A percentile compares a stretch with the other conserved stretches of the same genome.
Evolutionary conservation across 1,140 invertebrate genomes (phyloP).

Genomic region (Lepidurus arcticus): DNA sequence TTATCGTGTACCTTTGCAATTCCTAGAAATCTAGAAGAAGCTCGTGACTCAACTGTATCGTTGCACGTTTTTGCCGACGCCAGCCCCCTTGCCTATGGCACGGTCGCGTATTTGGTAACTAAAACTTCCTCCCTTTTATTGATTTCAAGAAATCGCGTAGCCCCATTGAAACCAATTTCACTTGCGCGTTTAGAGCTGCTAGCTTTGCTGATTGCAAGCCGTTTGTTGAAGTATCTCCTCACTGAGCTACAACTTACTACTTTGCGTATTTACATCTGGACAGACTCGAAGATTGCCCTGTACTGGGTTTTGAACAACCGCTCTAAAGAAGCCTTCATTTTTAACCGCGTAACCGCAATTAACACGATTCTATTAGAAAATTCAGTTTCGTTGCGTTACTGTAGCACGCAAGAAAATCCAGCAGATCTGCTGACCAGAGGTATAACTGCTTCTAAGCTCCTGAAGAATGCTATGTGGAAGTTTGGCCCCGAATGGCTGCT

Average conservation of each 20-base stretch:
- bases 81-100: background rate
- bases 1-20: background rate
- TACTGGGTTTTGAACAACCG: background rate
- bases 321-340: background rate
- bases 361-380: background rate
- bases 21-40: background rate
- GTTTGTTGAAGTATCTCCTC: background rate
- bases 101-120: background rate
- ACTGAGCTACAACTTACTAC: background rate
- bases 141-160: background rate
- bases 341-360: background rate
- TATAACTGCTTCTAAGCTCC: background rate
- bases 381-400: background rate
- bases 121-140: background rate
- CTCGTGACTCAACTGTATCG: background rate
- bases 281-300: background rate
- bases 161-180: background rate
- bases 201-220: background rate
- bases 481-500: background rate
- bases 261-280: background rate
- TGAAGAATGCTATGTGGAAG: background rate
- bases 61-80: background rate
- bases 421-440: background rate
- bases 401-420: background rate
- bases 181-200: background rate